Evolutionary conservation across 2,797 vertebrate species (phyloP), one percentile per base, ranked within the genome.

Genomic region (Harpagifer antarcticus): DNA sequence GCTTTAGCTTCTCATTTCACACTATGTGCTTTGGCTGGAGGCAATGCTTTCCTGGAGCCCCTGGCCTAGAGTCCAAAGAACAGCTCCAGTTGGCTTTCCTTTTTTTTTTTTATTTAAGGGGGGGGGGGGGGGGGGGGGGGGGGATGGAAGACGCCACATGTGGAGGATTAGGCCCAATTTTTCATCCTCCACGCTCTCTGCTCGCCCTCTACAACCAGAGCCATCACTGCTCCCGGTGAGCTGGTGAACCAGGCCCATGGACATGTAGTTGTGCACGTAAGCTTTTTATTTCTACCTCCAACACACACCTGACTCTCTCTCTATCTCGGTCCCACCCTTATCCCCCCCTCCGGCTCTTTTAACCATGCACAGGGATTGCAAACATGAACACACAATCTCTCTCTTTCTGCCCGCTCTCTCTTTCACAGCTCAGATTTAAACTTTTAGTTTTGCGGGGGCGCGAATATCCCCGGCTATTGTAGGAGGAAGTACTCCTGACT

Each of bases 1-100:
- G 95, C 94, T 94, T 94, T 94, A 95, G 95, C 95, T 94, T 93
- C 94, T 96, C 95, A 96, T 95, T 95, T 96, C 95, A 96, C 95
- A 96, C 94, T 95, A 91, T 96, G 95, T 95, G 95, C 95, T 95
- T 96, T 96, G 95, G 95, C 95, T 95, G 86, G 82, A 88, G 93
- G 93, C 93, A 79, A 86, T 33, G 93, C 93, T 95, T 95, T 94
- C 93, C 92, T 92, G 93, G 87, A 95, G 94, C 94, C 94, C 87
- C 94, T 95, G 94, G 94, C 95, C 95, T 93, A 33, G 68, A 92
- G 94, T 95, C 94, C 94, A 92, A 92, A 95, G 90, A 94, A 93
- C 78, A 77, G 93, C 94, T 95, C 94, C 94, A 95, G 93, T 95
- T 95, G 95, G 95, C 94, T 94, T 94, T 94, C 92, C 88, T 85